phyloP scores from a whole-genome alignment of 2,113 vertebrate species.

The Zosterops borbonicus region DNA sequence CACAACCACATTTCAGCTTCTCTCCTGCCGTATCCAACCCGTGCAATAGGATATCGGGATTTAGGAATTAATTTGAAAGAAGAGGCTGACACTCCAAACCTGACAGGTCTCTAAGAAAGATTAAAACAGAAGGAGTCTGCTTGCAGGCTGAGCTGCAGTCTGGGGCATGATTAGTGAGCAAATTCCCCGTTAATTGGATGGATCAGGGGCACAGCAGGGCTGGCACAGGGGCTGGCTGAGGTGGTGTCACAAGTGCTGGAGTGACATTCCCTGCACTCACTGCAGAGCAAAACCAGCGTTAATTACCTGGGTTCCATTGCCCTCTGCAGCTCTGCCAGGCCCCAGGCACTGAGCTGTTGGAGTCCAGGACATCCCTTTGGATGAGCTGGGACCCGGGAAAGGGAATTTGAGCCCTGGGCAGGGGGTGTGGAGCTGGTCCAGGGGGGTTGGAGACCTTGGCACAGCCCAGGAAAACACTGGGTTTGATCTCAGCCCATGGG shows the following conservation, averaged over 20 bases:
- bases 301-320: not conserved
- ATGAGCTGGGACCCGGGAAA: no score
- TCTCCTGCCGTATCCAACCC: rapidly evolving
- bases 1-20: not conserved
- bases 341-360: not conserved
- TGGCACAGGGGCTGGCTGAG: not conserved
- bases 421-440: no score
- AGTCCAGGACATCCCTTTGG: no score
- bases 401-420: no score
- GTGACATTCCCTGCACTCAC: not conserved
- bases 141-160: not conserved
- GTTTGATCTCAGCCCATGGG: no score
- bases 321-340: not conserved
- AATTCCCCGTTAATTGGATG: not conserved
- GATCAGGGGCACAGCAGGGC: not conserved
- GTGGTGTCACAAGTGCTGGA: not conserved
- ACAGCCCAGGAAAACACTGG: no score
- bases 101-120: not conserved
- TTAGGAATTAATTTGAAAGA: not conserved
- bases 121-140: not conserved
- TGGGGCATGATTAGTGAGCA: not conserved
- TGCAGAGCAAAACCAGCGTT: not conserved
- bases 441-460: no score
- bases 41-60: rapidly evolving
- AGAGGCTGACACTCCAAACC: not conserved